Evolutionary conservation across 2,797 vertebrate genomes (phyloP), one percentile per base, ranked within the genome.

Genomic region (Phylloscopus collybita): DNA sequence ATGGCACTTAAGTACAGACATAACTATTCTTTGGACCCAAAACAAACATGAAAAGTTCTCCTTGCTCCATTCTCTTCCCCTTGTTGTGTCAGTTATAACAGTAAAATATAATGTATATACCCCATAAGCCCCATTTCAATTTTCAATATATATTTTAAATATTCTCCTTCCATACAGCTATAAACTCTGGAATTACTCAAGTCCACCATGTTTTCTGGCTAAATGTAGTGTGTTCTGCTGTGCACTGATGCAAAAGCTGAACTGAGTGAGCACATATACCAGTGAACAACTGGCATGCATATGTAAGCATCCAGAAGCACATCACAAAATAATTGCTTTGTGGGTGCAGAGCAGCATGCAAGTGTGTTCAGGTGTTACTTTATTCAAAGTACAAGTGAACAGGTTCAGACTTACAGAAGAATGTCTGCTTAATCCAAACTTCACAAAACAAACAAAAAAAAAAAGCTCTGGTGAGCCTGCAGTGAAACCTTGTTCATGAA

Each of bases 321-420:
- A 83, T 59, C 70, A 79, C 51, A 86, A 61, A 80, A 72, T 13
- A 40, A 90, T 36, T 73, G 38, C 32, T 67, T 67, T 81, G 76
- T 72, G 80, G 44, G 61, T 75, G 40, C 66, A 92, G 49, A 66
- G n/a, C 38, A 83, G 75, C 79, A 74, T 16, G 47, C 26, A 80
- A 78, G 69, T 53, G 40, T 88, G 72, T 83, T 92, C 82, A 83
- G 54, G 72, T 91, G 80, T 78, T 91, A 91, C 69, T 78, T 82
- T 78, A 94, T 51, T 86, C 70, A 91, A 72, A 95, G 59, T 80
- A 65, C 27, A 74, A 90, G n/a, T 23, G 29, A 76, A 91, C 75
- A 81, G 0, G 1, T 83, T 84, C 61, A 71, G 27, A 89, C 51
- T 81, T 61, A 85, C 4, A 40, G 70, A 91, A 86, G 72, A 88